A percentile compares a stretch with the other conserved stretches of the same genome.
These are phyloP conservation scores for Melanotaenia maccullochi DNA, from an alignment of 2,797 vertebrate genomes.

Conservation along the genomic window DNA sequence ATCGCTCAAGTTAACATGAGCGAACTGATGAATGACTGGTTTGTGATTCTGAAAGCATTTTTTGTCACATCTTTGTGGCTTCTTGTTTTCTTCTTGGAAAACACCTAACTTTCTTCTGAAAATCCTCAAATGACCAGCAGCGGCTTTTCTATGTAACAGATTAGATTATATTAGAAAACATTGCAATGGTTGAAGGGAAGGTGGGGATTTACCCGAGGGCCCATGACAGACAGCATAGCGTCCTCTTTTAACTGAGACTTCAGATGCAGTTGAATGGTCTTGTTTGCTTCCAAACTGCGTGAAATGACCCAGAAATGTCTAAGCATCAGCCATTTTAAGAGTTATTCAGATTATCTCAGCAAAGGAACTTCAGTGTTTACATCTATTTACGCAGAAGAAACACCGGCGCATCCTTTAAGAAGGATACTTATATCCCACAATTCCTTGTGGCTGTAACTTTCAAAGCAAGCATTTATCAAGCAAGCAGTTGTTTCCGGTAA, in stretches of 20 bases:
- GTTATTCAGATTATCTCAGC: no score
- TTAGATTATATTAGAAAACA: conserved; percentile 37
- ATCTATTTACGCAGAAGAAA: not conserved
- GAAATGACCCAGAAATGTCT: not conserved
- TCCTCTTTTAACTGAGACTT: conserved; percentile 61
- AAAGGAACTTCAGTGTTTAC: no score
- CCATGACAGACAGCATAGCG: conserved; percentile 49
- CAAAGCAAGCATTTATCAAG: not conserved
- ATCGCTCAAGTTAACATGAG: conserved; percentile 12
- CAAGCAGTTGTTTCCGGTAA: not conserved
- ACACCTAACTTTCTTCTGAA: conserved; percentile 47
- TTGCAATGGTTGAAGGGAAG: conserved; percentile 43
- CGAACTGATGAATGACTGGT: conserved; percentile 55
- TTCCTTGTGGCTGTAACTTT: not conserved
- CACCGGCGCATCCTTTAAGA: no score
- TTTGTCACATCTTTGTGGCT: conserved; percentile 34
- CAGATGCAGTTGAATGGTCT: conserved; percentile 10
- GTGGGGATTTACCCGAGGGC: conserved; percentile 56
- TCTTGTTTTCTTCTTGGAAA: conserved; percentile 40
- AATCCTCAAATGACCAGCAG: conserved; percentile 29
- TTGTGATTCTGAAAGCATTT: conserved; percentile 54
- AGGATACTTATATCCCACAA: not conserved
- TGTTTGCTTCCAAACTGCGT: not conserved
- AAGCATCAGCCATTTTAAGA: no score
- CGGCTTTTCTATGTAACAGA: conserved; percentile 47